Conservation (phyloP, 2,797 vertebrate species). For the Acanthurus leucopareius region DNA sequence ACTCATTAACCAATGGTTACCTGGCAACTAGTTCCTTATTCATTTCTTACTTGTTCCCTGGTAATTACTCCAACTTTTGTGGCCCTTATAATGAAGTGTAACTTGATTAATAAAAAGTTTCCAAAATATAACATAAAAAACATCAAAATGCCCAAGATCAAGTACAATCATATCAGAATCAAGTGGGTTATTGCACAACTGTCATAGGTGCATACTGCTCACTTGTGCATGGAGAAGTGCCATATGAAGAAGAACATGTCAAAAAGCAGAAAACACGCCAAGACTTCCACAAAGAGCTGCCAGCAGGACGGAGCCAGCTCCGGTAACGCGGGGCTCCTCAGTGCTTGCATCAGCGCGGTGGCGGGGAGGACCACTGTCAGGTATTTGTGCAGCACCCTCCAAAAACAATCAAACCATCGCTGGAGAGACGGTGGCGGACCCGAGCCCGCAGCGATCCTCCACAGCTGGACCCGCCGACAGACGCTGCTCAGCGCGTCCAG, state of each 20-base stretch:
- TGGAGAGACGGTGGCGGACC: conserved; percentile 40
- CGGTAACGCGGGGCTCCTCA: conserved; percentile 50
- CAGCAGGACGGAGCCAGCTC: conserved; percentile 72
- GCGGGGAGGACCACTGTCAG: conserved; percentile 66
- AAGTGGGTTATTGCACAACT: too few relatives aligned
- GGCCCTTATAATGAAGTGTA: too few relatives aligned
- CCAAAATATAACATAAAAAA: too few relatives aligned
- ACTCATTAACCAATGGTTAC: too few relatives aligned
- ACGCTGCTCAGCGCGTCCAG: conserved; percentile 74
- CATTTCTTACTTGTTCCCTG: too few relatives aligned
- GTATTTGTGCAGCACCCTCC: conserved; percentile 72
- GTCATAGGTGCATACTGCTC: conserved; percentile 24
- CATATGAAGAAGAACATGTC: conserved; percentile 81
- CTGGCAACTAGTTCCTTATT: too few relatives aligned
- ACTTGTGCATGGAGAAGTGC: conserved; percentile 85
- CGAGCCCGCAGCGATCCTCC: conserved; percentile 67
- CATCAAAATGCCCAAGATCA: too few relatives aligned
- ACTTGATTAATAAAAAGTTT: too few relatives aligned
- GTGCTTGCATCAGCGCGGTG: conserved; percentile 61
- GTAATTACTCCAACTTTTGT: too few relatives aligned
- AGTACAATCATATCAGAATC: too few relatives aligned
- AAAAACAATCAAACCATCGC: conserved; percentile 72
- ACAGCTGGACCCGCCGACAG: conserved; percentile 54
- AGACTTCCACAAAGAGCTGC: conserved; percentile 71
- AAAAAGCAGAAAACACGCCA: conserved; percentile 79